Evolutionary conservation across 2,888 invertebrate species (phyloP).

Genomic region (Notocelia uddmanniana): DNA sequence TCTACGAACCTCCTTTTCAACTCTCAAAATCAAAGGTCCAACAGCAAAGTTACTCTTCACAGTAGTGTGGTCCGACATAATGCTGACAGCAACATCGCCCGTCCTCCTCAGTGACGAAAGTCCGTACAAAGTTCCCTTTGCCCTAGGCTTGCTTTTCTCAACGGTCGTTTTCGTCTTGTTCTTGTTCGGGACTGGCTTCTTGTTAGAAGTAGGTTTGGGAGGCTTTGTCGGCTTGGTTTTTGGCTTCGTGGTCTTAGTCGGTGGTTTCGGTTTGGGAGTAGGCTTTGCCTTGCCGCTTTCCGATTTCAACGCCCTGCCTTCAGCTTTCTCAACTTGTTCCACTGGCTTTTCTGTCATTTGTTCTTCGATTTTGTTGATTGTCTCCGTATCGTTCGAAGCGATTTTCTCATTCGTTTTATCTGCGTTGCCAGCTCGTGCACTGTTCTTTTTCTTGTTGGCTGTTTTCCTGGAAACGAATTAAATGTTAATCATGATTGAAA

Average conservation of each 20-base stretch:
- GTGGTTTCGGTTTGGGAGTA: conserved; percentile 65
- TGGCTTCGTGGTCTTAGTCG: conserved; percentile 54
- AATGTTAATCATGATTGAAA: conserved; percentile 21
- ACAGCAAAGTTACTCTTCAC: conserved; percentile 93
- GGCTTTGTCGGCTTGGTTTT: conserved; percentile 71
- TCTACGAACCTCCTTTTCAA: conserved; percentile 92
- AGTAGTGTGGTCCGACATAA: conserved; percentile 92
- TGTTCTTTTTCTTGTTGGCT: conserved; percentile 74
- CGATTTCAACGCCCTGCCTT: conserved; percentile 72
- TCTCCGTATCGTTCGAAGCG: conserved; percentile 59
- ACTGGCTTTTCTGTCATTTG: conserved; percentile 56
- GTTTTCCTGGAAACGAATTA: conserved; percentile 67
- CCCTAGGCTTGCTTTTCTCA: conserved; percentile 86
- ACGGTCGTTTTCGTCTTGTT: conserved; percentile 74
- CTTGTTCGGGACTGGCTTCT: conserved; percentile 67
- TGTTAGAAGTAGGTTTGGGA: conserved; percentile 65
- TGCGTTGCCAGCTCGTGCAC: conserved; percentile 63
- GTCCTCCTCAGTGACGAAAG: conserved; percentile 91
- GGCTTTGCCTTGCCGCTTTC: conserved; percentile 55
- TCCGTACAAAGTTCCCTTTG: conserved; percentile 92
- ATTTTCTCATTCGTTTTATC: conserved; percentile 60
- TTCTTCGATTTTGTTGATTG: conserved; percentile 60
- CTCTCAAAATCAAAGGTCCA: conserved; percentile 92
- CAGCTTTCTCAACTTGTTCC: conserved; percentile 53
- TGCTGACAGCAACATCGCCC: conserved; percentile 92